A percentile compares a stretch with the other conserved stretches of the same genome.
phyloP scores from a whole-genome alignment of 2,888 invertebrate genomes.

The Lithophane semibrunnea region DNA sequence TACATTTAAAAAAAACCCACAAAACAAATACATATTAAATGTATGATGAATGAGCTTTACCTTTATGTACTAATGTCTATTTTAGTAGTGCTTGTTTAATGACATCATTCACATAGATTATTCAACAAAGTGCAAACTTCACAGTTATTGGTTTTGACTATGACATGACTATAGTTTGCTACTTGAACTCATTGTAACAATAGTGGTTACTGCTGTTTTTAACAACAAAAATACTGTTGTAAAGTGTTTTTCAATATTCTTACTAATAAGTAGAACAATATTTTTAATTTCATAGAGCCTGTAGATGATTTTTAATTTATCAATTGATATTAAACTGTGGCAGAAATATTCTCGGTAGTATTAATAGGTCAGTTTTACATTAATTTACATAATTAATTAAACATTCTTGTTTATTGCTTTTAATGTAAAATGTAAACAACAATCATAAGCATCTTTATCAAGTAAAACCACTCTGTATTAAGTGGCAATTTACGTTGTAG shows the following conservation, averaged over 20 bases:
- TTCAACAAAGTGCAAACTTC: constrained; percentile 29
- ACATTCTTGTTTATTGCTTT: constrained; percentile 15
- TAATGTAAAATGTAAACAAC: constrained; percentile 13
- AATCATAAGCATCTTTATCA: constrained; percentile 23
- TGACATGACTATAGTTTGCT: neutral
- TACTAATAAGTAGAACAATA: too few relatives aligned
- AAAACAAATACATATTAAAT: constrained; percentile 17
- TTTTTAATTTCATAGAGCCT: neutral
- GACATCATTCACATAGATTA: constrained; percentile 54
- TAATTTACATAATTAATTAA: constrained; percentile 10
- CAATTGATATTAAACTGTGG: neutral
- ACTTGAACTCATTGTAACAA: neutral
- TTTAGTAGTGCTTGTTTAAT: constrained; percentile 34
- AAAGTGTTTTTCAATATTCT: neutral
- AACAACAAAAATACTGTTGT: neutral
- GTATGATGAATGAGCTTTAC: constrained; percentile 26
- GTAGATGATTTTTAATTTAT: neutral
- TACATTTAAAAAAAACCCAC: neutral
- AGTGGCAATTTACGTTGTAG: constrained; percentile 2
- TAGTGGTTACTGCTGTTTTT: neutral
- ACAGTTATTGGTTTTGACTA: constrained; percentile 4
- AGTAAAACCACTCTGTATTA: constrained; percentile 8
- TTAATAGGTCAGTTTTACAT: neutral
- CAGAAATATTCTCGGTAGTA: neutral
- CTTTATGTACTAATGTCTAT: constrained; percentile 17